Evolutionary conservation across 2,888 invertebrate genomes (phyloP).

Genomic region (Diogma glabrata): DNA sequence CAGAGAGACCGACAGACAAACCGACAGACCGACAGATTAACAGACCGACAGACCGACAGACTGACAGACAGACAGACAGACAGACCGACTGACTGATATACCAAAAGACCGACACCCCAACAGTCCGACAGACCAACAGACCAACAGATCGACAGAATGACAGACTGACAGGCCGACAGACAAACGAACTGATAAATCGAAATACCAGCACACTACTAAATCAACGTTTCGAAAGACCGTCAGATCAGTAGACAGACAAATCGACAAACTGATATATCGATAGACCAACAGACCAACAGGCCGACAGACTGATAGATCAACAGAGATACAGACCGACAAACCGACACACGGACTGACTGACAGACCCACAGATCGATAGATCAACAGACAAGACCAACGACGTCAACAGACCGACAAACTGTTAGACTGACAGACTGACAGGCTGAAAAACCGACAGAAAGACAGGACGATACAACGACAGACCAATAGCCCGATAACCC

Average conservation of each 20-base stretch:
- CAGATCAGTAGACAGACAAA: background rate
- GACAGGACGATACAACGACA: background rate
- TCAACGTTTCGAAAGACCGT: background rate
- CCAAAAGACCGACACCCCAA: background rate
- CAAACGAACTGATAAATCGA: background rate
- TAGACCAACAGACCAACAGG: background rate
- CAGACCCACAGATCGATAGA: background rate
- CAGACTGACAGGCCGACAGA: background rate
- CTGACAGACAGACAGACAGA: background rate
- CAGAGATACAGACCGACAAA: background rate
- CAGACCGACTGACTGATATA: background rate
- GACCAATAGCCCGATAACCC: background rate
- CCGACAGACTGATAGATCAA: background rate
- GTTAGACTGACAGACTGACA: background rate
- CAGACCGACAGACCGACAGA: background rate
- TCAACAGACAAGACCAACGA: background rate
- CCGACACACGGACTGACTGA: background rate
- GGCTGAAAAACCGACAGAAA: background rate
- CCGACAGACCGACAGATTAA: background rate
- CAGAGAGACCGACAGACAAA: background rate
- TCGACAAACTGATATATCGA: background rate
- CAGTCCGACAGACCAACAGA: background rate
- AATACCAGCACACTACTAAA: background rate
- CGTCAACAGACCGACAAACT: background rate
- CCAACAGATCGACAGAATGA: background rate